These are phyloP conservation scores for Parapsyche elsis DNA, from an alignment of 1,140 invertebrate species.

Conservation along the genomic window DNA sequence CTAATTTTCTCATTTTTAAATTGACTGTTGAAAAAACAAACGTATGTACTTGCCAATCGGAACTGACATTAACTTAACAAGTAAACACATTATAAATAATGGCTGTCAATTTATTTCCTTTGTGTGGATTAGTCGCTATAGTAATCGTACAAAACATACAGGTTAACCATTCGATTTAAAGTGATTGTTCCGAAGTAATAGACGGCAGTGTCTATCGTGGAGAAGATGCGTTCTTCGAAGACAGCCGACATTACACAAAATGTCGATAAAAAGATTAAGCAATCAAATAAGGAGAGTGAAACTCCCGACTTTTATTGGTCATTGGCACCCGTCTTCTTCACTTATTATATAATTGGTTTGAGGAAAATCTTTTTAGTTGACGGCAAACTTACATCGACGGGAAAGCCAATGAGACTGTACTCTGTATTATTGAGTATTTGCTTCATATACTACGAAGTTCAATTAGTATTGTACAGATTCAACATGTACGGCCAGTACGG, in stretches of 20 bases:
- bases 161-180: too few species aligned
- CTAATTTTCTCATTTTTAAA: too few species aligned
- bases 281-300: neutral
- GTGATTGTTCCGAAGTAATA: too few species aligned
- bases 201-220: neutral
- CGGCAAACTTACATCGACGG: neutral
- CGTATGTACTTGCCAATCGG: too few species aligned
- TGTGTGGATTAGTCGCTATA: too few species aligned
- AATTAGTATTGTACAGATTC: neutral
- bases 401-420: neutral
- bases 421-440: neutral
- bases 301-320: neutral
- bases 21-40: too few species aligned
- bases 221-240: conserved; percentile 9
- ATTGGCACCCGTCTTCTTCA: neutral
- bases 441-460: neutral
- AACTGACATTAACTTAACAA: too few species aligned
- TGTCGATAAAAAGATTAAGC: neutral
- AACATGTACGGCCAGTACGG: neutral
- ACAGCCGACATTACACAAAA: neutral
- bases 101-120: too few species aligned
- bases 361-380: neutral
- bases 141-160: too few species aligned
- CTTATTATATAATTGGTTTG: neutral
- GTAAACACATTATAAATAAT: too few species aligned